Conservation (phyloP, 2,113 vertebrate genomes). For the Stigmatopora nigra region DNA sequence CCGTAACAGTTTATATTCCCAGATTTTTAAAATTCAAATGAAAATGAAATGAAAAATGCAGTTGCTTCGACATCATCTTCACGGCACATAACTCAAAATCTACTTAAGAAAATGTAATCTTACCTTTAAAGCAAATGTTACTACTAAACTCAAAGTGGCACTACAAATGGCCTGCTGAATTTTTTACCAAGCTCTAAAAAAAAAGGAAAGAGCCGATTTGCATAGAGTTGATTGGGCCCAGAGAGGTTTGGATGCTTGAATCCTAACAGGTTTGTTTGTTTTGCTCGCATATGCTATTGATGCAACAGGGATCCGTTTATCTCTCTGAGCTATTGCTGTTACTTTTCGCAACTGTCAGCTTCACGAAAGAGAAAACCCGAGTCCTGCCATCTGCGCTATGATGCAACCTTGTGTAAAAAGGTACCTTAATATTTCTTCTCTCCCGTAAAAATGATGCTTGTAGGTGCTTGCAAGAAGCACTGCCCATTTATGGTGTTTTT, state of each 20-base stretch:
- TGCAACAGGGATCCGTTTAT: slow-evolving; percentile 18
- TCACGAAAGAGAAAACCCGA: slow-evolving; percentile 13
- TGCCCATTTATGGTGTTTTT: not conserved
- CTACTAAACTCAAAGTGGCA: slow-evolving; percentile 10
- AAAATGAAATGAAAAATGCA: slow-evolving; percentile 2
- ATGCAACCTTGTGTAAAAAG: slow-evolving; percentile 51
- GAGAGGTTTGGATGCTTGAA: slow-evolving; percentile 32
- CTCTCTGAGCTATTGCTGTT: slow-evolving; percentile 27
- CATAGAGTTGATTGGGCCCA: slow-evolving; percentile 36
- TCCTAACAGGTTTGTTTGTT: slow-evolving; percentile 47
- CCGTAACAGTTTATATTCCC: no score
- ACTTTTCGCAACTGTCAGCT: slow-evolving; percentile 15
- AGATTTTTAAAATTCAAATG: not conserved
- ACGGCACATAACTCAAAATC: not conserved
- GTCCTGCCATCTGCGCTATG: slow-evolving; percentile 20
- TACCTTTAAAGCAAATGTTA: slow-evolving; percentile 2
- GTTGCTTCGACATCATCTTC: not conserved
- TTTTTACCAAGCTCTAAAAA: slow-evolving; percentile 17
- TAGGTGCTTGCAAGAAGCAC: not conserved
- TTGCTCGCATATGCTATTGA: slow-evolving; percentile 53
- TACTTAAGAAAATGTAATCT: slow-evolving; percentile 8
- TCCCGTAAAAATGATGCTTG: not conserved
- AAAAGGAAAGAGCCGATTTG: slow-evolving; percentile 30
- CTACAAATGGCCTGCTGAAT: slow-evolving; percentile 43
- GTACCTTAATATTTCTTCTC: slow-evolving; percentile 10